Evolutionary conservation across 2,113 vertebrate species (phyloP).

Genomic region (Cyprinus carpio): DNA sequence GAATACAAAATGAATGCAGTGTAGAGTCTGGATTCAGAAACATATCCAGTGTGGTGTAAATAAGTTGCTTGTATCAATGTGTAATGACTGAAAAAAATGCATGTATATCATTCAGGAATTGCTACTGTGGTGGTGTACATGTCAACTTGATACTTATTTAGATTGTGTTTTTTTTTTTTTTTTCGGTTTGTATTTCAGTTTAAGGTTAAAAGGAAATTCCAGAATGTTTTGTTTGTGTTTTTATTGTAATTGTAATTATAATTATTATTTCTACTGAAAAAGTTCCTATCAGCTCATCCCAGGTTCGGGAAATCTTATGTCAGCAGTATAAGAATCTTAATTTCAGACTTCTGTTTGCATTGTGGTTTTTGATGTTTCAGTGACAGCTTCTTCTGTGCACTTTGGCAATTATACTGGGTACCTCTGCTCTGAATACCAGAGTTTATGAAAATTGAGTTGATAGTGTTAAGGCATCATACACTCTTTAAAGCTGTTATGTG

Average conservation of each 20-base stretch:
- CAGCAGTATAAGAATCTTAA: constrained; percentile 56
- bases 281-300: constrained; percentile 52
- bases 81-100: constrained; percentile 42
- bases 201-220: constrained; percentile 49
- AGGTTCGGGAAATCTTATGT: constrained; percentile 46
- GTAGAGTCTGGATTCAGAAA: constrained; percentile 35
- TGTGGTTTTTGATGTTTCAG: constrained; percentile 49
- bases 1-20: constrained; percentile 39
- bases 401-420: neutral
- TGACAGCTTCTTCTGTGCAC: constrained; percentile 32
- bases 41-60: constrained; percentile 61
- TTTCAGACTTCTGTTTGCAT: constrained; percentile 47
- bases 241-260: constrained; percentile 37
- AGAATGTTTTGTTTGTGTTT: constrained; percentile 40
- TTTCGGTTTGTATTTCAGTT: constrained; percentile 53
- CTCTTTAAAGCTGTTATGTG: neutral
- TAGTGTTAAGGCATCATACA: neutral
- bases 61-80: constrained; percentile 56
- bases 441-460: neutral
- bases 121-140: constrained; percentile 69
- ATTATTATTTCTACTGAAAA: constrained; percentile 54
- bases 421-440: constrained; percentile 6
- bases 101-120: constrained; percentile 52
- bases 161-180: constrained; percentile 26
- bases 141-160: constrained; percentile 58